Evolutionary conservation across 2,113 vertebrate genomes (phyloP), one percentile per base, ranked within the genome.

Genomic region (Haplotaxodon microlepis): DNA sequence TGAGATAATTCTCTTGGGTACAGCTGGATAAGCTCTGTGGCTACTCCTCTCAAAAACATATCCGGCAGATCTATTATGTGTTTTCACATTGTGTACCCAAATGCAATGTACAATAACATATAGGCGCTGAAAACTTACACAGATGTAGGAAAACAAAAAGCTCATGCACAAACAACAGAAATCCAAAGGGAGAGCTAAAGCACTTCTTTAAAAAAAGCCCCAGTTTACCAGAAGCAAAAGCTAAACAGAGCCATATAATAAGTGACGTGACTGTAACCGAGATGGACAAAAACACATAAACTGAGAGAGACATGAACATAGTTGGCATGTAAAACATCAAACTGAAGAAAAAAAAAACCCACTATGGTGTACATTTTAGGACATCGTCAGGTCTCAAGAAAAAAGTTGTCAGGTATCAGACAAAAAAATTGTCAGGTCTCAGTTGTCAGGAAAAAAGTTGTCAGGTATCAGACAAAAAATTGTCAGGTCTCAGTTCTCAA

Each of bases 271-370:
- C 29, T 34, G 29, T 63, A 63, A 36, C 16, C 0, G 5, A 63
- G 59, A 36, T 10, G 6, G 29, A 36, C 9, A 36, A 63, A 63
- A 19, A 63, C 4, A 63, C 9, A 19, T 63, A 36, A 34, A 63
- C 29, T 6, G 59, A 63, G 17, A 63, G 16, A 9, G 17, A 36
- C 9, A n/a, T 19, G 3, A 34, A 63, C 59, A 63, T 19, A 34
- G 2, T 36, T 19, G 59, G 59, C 59, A 63, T 19, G 16, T 19
- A 63, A 63, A 36, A 34, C 9, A n/a, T 10, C 9, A 61, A 17
- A 31, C 16, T 6, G 2, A 31, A 61, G 14, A 9, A 13, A 27
- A 12, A 21, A 7, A 11, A 7, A 4, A 0, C 2, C 0, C 8
- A 34, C 31, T 34, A 34, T 1, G 1, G 31, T 34, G 7, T 34